These are phyloP conservation scores for Pedicia rivosa DNA, from an alignment of 2,888 invertebrate genomes.

Conservation along the genomic window DNA sequence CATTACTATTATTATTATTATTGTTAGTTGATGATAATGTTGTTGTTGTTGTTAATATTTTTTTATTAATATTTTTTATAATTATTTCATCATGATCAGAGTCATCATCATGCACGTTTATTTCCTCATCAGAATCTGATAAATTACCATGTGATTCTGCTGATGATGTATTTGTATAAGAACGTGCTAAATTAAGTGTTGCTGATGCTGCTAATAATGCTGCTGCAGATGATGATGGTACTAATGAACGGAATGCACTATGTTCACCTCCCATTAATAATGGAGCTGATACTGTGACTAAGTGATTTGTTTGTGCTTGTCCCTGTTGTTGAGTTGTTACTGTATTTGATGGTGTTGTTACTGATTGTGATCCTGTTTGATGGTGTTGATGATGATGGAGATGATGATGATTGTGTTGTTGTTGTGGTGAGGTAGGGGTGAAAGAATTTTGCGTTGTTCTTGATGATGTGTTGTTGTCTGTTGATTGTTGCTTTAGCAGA, in stretches of 20 bases:
- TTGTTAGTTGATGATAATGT: neutral
- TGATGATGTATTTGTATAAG: slow-evolving; percentile 26
- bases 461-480: slow-evolving; percentile 19
- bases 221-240: slow-evolving; percentile 44
- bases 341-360: slow-evolving; percentile 6
- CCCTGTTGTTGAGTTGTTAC: slow-evolving; percentile 1
- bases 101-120: slow-evolving; percentile 64
- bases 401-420: slow-evolving; percentile 27
- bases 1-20: neutral
- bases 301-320: slow-evolving; percentile 19
- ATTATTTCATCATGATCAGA: slow-evolving; percentile 41
- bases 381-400: slow-evolving; percentile 8
- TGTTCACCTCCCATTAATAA: slow-evolving; percentile 76
- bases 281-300: slow-evolving; percentile 33
- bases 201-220: slow-evolving; percentile 33
- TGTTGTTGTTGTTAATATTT: neutral
- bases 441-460: slow-evolving; percentile 33
- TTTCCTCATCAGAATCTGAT: slow-evolving; percentile 50
- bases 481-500: slow-evolving; percentile 62
- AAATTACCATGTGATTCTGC: slow-evolving; percentile 13
- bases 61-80: neutral
- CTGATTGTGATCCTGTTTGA: slow-evolving; percentile 10
- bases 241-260: slow-evolving; percentile 69
- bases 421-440: slow-evolving; percentile 48
- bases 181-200: slow-evolving; percentile 24